A percentile compares a stretch with the other conserved stretches of the same genome.
Conservation (phyloP, 2,888 invertebrate species). For the Proisotoma minuta region DNA sequence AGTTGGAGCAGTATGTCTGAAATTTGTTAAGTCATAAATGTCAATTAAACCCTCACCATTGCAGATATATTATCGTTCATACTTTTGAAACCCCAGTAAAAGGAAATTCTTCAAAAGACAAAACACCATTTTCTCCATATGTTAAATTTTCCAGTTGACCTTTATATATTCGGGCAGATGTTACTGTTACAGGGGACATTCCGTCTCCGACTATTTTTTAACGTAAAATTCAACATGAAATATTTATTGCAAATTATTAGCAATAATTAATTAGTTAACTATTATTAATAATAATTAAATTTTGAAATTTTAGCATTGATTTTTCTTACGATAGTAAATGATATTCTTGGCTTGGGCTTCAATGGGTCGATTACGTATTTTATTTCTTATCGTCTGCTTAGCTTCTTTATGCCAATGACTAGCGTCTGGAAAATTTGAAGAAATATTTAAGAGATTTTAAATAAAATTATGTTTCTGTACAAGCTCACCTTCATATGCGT, state of each 20-base stretch:
- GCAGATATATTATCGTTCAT: neutral
- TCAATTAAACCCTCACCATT: neutral
- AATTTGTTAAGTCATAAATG: constrained; percentile 1
- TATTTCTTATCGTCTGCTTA: neutral
- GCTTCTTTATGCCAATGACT: constrained; percentile 5
- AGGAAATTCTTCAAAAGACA: constrained; percentile 32
- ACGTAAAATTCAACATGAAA: no score
- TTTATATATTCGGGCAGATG: constrained; percentile 51
- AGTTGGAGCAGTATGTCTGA: constrained; percentile 38
- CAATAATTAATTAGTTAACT: neutral
- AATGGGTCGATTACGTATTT: constrained; percentile 4
- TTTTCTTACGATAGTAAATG: constrained; percentile 20
- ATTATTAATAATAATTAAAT: neutral
- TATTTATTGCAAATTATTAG: neutral
- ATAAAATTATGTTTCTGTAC: neutral
- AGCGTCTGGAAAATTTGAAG: neutral
- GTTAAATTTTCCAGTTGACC: constrained; percentile 50
- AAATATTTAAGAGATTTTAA: neutral
- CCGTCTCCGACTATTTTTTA: constrained; percentile 53
- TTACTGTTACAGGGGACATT: constrained; percentile 53
- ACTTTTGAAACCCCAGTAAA: constrained; percentile 29
- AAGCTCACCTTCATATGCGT: constrained; percentile 5
- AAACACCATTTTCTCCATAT: constrained; percentile 48
- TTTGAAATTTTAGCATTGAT: no score
- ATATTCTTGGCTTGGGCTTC: constrained; percentile 21